Conservation (phyloP, 2,888 invertebrate genomes). For the Atrina japonica region DNA sequence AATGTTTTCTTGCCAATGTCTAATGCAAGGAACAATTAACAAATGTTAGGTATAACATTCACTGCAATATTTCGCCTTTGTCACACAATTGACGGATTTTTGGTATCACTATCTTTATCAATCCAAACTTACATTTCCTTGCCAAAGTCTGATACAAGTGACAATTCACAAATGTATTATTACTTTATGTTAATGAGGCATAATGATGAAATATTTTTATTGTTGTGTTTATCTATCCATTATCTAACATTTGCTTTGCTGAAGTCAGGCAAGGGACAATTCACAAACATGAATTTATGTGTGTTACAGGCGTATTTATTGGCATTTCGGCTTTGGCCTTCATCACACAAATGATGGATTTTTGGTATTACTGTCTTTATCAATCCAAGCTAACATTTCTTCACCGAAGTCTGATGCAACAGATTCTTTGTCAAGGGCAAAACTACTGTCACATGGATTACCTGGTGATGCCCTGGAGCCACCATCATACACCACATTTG, state of each 20-base stretch:
- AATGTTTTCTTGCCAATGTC: no score
- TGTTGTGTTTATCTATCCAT: no score
- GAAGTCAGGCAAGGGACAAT: no score
- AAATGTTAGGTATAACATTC: no score
- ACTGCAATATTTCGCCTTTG: no score
- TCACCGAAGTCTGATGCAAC: conserved; percentile 83
- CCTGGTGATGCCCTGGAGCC: not conserved
- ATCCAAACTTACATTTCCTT: conserved; percentile 84
- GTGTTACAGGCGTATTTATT: no score
- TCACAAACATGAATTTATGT: no score
- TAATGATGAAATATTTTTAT: no score
- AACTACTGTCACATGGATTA: conserved; percentile 39
- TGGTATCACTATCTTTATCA: conserved; percentile 53
- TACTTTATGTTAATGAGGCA: no score
- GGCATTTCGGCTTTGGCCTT: no score
- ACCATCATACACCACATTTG: not conserved
- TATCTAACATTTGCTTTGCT: no score
- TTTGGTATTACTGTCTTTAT: conserved; percentile 50
- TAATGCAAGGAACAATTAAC: not conserved
- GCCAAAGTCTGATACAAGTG: conserved; percentile 82
- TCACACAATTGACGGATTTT: conserved; percentile 35
- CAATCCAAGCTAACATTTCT: conserved; percentile 84
- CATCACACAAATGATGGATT: conserved; percentile 36
- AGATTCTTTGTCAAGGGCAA: conserved; percentile 64
- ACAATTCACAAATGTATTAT: conserved; percentile 31